Evolutionary conservation across 37 sponge, comb jelly and placozoan species (phyloP), one percentile per base, ranked within the genome.

Genomic region (Amphimedon queenslandica): DNA sequence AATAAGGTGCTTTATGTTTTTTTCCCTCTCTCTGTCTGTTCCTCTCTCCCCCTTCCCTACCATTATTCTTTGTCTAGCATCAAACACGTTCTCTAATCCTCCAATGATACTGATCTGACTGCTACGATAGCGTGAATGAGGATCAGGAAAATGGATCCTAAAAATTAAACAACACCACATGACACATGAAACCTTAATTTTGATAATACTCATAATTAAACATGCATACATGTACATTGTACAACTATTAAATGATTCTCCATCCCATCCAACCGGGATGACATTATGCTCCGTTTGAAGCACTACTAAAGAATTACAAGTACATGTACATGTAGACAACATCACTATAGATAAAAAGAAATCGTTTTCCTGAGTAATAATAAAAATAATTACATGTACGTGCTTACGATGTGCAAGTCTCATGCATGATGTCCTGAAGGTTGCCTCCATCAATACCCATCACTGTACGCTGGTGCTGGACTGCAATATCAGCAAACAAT

Each of bases 91-190:
- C 10, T 85, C 79, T 25, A 89, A 28, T 43, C 53, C 65, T 1
- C 94, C 94, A 66, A 58, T 64, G 37, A 93, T 77, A 3, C 40
- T 21, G 29, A 93, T 83, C 57, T 79, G 70, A 74, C 78, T 89
- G 37, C 41, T 72, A 4, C 56, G 69, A 36, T 60, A 70, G 13
- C 66, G 73, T 37, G 72, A 53, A 66, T 40, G 36, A 31, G 83
- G 73, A 37, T 90, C 83, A 25, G 91, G 91, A 41, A 90, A 90
- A 68, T 85, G 81, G 33, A 90, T 76, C 34, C 91, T 90, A 66
- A 21, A 80, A 2, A 6, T 24, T 27, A n/a, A n/a, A n/a, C 25
- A 38, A 72, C 56, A 13, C 53, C 8, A 47, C 13, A 13, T 8
- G 53, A 13, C 53, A 25, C 21, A 60, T 60, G 61, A 60, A 60